Base-by-base conservation (phyloP, 2,113 vertebrate species). In the Melanerpes aurifrons region DNA sequence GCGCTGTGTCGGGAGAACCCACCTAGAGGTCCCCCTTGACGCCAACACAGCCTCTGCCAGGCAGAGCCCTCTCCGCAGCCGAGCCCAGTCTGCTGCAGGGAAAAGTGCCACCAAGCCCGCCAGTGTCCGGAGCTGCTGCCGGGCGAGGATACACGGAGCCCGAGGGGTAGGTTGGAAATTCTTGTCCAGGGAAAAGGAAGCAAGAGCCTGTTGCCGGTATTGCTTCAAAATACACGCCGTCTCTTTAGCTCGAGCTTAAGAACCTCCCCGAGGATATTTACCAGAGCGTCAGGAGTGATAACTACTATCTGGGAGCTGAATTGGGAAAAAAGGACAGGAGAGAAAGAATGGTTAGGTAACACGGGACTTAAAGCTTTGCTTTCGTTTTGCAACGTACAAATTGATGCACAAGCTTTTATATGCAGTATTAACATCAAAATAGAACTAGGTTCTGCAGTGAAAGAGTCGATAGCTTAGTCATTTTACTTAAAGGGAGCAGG, bases 401-500 rank as follows among this genome's bases (percentile, higher is more conserved):
- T 85, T 86, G 94, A 93, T 96, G 82, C 96, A 97, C 94, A 93
- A 96, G 97, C 84, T 80, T 94, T 92, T 83, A 90, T 85, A 45
- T 89, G 93, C 73, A 74, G 61, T 72, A 25, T 91, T 91, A 92
- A 78, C 82, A 92, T 79, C 94, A 95, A 96, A 98, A 94, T 61
- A 93, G 82, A 94, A 95, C 78, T 89, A 87, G 82, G 82, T 94
- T 96, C 91, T 98, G 96, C 96, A 96, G 95, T 98, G 98, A 97
- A 96, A 97, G 97, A 98, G 98, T 98, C 97, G 96, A 97, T 98
- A 98, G 97, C 98, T 98, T 98, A 98, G 97, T 98, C 96, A 97
- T 98, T 98, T 98, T 95, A 97, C 97, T 97, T 95, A 92, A 97
- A 95, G 97, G 94, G 91, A 97, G 97, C 97, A 96, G 96, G 74